phyloP scores from a whole-genome alignment of 2,113 vertebrate species.

The Arizona elegans region DNA sequence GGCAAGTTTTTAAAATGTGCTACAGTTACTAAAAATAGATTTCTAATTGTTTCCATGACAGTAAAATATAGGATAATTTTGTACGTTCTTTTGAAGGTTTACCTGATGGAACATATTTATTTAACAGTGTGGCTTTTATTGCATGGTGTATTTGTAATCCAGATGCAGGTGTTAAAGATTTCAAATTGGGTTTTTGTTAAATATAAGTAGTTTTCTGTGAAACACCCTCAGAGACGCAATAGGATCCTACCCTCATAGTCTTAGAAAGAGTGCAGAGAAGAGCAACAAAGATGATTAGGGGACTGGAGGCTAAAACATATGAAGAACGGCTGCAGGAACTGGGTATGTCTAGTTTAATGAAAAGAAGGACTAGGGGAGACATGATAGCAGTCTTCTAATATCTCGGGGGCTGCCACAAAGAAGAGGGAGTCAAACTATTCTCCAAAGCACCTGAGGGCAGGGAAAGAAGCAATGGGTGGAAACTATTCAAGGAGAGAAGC shows the following conservation, averaged over 20 bases:
- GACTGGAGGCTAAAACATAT: no score
- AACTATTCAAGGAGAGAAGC: no score
- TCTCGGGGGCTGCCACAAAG: no score
- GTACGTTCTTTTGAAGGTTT: not conserved
- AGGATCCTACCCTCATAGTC: not conserved
- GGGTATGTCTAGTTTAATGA: no score
- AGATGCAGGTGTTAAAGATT: constrained; percentile 26
- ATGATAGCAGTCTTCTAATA: no score
- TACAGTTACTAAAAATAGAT: constrained; percentile 3
- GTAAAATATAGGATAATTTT: constrained; percentile 23
- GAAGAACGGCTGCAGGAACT: no score
- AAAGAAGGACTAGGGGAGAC: no score
- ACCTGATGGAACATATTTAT: constrained; percentile 19
- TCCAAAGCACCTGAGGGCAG: no score
- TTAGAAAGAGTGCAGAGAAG: no score
- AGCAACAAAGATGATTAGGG: no score
- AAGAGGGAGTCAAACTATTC: no score
- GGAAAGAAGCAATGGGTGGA: no score
- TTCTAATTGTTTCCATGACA: constrained; percentile 18
- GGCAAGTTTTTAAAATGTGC: not conserved
- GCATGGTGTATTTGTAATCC: constrained; percentile 20
- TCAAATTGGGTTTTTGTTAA: not conserved
- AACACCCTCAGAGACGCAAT: not conserved
- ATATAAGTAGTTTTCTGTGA: not conserved
- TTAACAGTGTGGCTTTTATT: not conserved